Evolutionary conservation across 2,888 invertebrate genomes (phyloP).

Genomic region (Pterobdella sp.): DNA sequence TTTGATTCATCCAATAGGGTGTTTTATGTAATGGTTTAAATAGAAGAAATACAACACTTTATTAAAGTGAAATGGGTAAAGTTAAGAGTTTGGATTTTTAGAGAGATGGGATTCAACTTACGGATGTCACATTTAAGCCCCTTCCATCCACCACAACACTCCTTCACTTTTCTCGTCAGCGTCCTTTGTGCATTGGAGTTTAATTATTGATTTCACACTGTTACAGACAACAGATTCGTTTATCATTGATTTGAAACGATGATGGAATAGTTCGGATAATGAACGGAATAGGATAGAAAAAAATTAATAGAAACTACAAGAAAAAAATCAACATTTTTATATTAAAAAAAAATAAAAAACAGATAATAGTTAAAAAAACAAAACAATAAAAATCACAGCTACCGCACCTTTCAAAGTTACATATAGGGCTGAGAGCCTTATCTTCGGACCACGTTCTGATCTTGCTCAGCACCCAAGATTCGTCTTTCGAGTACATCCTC

Average conservation of each 20-base stretch:
- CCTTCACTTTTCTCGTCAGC: constrained; percentile 11
- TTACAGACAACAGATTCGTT: no score
- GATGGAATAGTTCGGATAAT: no score
- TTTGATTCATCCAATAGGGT: no score
- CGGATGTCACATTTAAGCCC: constrained; percentile 25
- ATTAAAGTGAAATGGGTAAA: not conserved
- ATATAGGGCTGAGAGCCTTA: constrained; percentile 22
- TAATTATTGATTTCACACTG: no score
- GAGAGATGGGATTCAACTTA: constrained; percentile 4
- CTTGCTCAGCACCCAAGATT: constrained; percentile 17
- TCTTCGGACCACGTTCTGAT: constrained; percentile 22
- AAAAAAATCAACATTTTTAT: no score
- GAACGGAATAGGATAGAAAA: no score
- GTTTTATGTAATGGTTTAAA: no score
- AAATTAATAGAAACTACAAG: no score
- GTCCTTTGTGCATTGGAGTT: constrained; percentile 15
- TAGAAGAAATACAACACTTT: not conserved
- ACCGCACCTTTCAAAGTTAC: constrained; percentile 15
- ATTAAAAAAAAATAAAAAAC: no score
- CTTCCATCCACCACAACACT: constrained; percentile 29
- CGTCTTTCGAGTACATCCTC: constrained; percentile 8
- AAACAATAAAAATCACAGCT: no score
- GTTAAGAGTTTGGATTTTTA: not conserved
- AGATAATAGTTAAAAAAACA: no score
- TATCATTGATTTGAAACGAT: no score